A percentile compares a stretch with the other conserved stretches of the same genome.
These are phyloP conservation scores for Nematolebias whitei DNA, from an alignment of 2,113 vertebrate genomes.

Conservation along the genomic window DNA sequence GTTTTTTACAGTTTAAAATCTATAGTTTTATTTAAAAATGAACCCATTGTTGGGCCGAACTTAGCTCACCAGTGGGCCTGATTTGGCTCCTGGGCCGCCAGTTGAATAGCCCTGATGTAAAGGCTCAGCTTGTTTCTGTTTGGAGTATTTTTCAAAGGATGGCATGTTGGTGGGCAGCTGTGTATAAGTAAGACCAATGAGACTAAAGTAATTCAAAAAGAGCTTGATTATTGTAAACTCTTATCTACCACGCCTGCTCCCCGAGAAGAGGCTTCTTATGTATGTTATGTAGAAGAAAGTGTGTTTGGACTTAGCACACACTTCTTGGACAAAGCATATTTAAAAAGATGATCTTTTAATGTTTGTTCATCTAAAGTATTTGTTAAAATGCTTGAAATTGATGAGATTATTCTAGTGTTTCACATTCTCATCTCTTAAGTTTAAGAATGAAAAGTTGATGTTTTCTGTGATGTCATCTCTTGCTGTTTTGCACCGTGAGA, in stretches of 20 bases:
- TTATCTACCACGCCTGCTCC: conserved; percentile 27
- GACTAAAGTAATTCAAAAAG: conserved; percentile 60
- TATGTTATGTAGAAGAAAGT: conserved; percentile 22
- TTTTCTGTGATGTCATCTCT: neutral
- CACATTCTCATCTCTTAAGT: conserved; percentile 5
- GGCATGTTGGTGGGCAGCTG: conserved; percentile 20
- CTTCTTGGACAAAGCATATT: conserved; percentile 12
- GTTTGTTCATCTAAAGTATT: conserved; percentile 10
- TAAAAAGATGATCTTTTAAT: neutral
- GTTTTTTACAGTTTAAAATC: too few species aligned
- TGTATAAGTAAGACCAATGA: conserved; percentile 55
- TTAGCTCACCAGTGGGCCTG: too few species aligned
- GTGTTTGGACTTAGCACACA: conserved; percentile 29
- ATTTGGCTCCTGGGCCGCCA: too few species aligned
- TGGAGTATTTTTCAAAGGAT: conserved; percentile 20
- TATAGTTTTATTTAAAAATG: too few species aligned
- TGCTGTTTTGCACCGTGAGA: neutral
- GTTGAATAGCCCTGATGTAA: too few species aligned
- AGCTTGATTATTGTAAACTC: conserved; percentile 58
- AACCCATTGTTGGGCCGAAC: too few species aligned
- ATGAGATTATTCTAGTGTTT: neutral
- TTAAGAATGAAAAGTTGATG: conserved; percentile 1
- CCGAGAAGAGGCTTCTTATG: conserved; percentile 42
- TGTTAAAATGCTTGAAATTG: conserved; percentile 2
- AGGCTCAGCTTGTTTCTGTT: conserved; percentile 33